Conservation (phyloP, 2,888 invertebrate species). For the Andrena flavipes region DNA sequence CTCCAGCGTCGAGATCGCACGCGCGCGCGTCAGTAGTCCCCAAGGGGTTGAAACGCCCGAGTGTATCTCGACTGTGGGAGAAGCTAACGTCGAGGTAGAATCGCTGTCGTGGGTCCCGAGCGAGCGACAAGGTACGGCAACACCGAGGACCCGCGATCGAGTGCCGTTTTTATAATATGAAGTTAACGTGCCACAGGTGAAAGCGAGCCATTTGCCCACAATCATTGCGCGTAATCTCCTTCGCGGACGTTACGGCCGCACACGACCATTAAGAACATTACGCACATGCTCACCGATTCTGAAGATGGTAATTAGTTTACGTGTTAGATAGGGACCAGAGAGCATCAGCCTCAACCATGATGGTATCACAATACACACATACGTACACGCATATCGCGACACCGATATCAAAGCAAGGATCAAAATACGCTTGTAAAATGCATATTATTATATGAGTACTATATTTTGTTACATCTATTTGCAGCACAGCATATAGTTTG, state of each 20-base stretch:
- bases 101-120: slow-evolving; percentile 6
- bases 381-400: slow-evolving; percentile 64
- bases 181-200: slow-evolving; percentile 55
- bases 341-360: slow-evolving; percentile 52
- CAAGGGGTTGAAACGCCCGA: slow-evolving; percentile 2
- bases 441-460: slow-evolving; percentile 81
- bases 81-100: background rate
- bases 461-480: slow-evolving; percentile 84
- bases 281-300: background rate
- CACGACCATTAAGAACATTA: background rate
- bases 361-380: slow-evolving; percentile 21
- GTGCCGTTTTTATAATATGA: slow-evolving; percentile 33
- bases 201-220: slow-evolving; percentile 46
- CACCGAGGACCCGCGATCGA: slow-evolving; percentile 41
- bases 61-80: slow-evolving; percentile 31
- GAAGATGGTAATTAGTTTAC: slow-evolving; percentile 51
- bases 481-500: slow-evolving; percentile 77
- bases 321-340: slow-evolving; percentile 60
- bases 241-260: slow-evolving; percentile 1
- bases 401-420: slow-evolving; percentile 84
- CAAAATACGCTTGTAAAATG: slow-evolving; percentile 85
- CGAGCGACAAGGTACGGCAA: slow-evolving; percentile 3
- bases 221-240: slow-evolving; percentile 27
- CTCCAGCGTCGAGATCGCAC: no score
- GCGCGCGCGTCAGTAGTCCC: background rate